Evolutionary conservation across 2,113 vertebrate genomes (phyloP).

Genomic region (Colinus virginianus): DNA sequence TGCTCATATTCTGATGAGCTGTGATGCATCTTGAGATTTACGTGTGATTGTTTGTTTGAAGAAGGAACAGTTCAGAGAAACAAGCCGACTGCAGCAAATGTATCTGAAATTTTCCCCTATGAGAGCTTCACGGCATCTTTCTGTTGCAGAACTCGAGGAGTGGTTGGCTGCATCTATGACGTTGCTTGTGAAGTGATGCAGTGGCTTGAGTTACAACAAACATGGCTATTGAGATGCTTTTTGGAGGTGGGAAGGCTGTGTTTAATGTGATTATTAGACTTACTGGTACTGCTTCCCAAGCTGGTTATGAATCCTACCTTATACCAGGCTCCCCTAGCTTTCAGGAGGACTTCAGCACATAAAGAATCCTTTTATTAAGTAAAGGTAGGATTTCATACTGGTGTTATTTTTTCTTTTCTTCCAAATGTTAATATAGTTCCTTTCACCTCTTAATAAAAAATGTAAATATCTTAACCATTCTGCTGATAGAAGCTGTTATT

Average conservation of each 20-base stretch:
- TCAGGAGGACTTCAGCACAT: background rate
- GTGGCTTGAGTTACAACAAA: background rate
- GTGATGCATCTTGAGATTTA: background rate
- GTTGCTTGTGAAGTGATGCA: background rate
- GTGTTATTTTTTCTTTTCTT: background rate
- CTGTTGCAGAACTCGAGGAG: background rate
- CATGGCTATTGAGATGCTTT: background rate
- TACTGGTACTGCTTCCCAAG: background rate
- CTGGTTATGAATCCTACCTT: background rate
- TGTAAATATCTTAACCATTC: conserved; percentile 43
- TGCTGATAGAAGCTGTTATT: background rate
- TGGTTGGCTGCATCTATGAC: background rate
- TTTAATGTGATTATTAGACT: background rate
- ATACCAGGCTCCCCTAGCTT: background rate
- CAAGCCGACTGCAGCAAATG: background rate
- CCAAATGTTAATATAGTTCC: background rate
- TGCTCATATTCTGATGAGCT: background rate
- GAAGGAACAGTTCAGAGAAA: background rate
- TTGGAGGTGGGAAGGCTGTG: background rate
- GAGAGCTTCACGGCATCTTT: background rate
- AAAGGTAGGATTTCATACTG: background rate
- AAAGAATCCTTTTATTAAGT: background rate
- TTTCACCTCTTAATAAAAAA: conserved; percentile 39
- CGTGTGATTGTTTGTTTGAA: background rate
- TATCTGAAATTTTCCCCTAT: background rate